These are phyloP conservation scores for Tapirus indicus DNA, from an alignment of 2,797 vertebrate species.

Conservation along the genomic window DNA sequence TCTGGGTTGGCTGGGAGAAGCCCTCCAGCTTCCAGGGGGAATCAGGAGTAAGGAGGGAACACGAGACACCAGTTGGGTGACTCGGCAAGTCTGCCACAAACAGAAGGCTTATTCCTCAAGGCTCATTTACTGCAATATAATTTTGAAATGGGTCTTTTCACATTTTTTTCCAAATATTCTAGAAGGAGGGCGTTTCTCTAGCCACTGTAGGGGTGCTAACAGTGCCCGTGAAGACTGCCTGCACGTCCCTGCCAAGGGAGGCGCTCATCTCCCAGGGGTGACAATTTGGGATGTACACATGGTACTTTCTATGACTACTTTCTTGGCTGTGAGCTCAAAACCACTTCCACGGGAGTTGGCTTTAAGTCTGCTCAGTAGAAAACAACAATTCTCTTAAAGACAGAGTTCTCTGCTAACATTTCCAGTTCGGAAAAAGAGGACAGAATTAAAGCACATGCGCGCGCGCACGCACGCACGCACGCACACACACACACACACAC, in stretches of 20 bases:
- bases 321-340: neutral
- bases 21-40: neutral
- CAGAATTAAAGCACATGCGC: neutral
- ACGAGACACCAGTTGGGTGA: neutral
- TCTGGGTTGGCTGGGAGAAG: neutral
- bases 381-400: slow-evolving; percentile 2
- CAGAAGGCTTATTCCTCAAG: neutral
- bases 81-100: neutral
- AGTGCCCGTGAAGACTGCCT: neutral
- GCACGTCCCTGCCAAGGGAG: neutral
- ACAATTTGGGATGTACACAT: neutral
- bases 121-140: neutral
- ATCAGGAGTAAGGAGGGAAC: neutral
- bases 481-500: neutral
- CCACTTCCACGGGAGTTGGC: neutral
- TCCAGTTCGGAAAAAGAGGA: neutral
- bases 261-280: neutral
- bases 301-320: slow-evolving; percentile 42
- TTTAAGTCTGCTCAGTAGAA: neutral
- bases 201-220: neutral
- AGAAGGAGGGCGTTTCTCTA: neutral
- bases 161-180: neutral
- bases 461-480: neutral
- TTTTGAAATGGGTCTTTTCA: neutral
- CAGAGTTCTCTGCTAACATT: slow-evolving; percentile 35